A percentile compares a stretch with the other conserved stretches of the same genome.
Conservation (phyloP, 2,888 invertebrate species). For the Andrena trimmerana region DNA sequence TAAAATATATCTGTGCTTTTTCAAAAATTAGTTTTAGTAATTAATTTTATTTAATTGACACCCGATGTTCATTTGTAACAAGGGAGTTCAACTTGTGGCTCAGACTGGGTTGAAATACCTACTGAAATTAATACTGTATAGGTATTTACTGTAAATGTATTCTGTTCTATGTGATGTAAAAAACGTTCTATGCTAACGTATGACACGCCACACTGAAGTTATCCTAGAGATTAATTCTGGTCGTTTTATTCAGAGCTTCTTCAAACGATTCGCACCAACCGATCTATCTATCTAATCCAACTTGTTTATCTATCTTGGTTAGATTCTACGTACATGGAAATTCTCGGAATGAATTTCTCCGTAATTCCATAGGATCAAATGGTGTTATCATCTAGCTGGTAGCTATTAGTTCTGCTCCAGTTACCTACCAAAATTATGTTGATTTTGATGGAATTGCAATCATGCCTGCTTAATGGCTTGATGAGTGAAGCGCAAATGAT, state of each 20-base stretch:
- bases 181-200: neutral
- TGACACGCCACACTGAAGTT: neutral
- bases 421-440: conserved; percentile 26
- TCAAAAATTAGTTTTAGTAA: too few relatives aligned
- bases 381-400: conserved; percentile 44
- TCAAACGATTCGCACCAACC: neutral
- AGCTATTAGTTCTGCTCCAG: conserved; percentile 34
- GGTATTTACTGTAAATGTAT: too few relatives aligned
- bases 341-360: conserved; percentile 26
- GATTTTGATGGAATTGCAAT: conserved; percentile 3
- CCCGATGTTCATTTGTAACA: too few relatives aligned
- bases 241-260: conserved; percentile 1
- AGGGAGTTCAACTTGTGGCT: too few relatives aligned
- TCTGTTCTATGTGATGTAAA: too few relatives aligned
- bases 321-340: conserved; percentile 14
- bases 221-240: conserved; percentile 27
- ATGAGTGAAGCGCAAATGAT: neutral
- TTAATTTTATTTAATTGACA: too few relatives aligned
- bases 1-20: too few relatives aligned
- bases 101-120: too few relatives aligned
- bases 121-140: too few relatives aligned
- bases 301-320: conserved; percentile 47
- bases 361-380: conserved; percentile 39
- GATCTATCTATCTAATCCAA: conserved; percentile 23
- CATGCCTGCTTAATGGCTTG: neutral